Evolutionary conservation across 2,797 vertebrate genomes (phyloP), one percentile per base, ranked within the genome.

Genomic region (Falco peregrinus): DNA sequence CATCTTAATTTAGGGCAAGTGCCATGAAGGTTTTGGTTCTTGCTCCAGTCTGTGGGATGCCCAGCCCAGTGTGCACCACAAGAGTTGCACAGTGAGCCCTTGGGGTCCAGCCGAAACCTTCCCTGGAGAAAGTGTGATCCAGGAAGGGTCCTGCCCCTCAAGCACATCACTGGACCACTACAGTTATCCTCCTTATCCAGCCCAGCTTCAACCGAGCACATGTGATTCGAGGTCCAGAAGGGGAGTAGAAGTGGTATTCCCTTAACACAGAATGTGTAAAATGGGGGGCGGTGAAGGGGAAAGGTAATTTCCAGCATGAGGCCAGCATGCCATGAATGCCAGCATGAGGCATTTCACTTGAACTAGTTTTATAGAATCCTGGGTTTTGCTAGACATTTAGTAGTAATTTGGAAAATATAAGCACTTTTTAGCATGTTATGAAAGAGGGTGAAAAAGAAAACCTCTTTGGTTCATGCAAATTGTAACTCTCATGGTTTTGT

Each of bases 101-200:
- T 53, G 43, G 35, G 59, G 80, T 50, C 17, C 48, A 71, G 22
- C 20, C 1, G 1, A 77, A 87, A 63, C 11, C 17, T 92, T 33
- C 14, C 9, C 11, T 2, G 0, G n/a, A 10, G 26, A 61, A 73
- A 59, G 16, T 0, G 0, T 45, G 47, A 29, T 54, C 29, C 50
- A 54, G 45, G 28, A 39, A n/a, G 73, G 33, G 9, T 54, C 39
- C 39, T 28, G 4, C 82, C 22, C 31, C 50, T 78, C 50, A 39
- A 24, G 35, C 13, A 9, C 25, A 9, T 70, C 43, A 56, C 63
- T 6, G 28, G n/a, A 48, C 18, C 39, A 16, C 35, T n/a, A 18
- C 4, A 21, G 10, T 80, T 45, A 21, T 39, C 25, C 33, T 54
- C 21, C 47, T 75, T 45, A 31, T 11, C 31, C 4, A 2, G 11